Evolutionary conservation across 1,140 invertebrate genomes (phyloP).

Genomic region (Drosophila mauritiana): DNA sequence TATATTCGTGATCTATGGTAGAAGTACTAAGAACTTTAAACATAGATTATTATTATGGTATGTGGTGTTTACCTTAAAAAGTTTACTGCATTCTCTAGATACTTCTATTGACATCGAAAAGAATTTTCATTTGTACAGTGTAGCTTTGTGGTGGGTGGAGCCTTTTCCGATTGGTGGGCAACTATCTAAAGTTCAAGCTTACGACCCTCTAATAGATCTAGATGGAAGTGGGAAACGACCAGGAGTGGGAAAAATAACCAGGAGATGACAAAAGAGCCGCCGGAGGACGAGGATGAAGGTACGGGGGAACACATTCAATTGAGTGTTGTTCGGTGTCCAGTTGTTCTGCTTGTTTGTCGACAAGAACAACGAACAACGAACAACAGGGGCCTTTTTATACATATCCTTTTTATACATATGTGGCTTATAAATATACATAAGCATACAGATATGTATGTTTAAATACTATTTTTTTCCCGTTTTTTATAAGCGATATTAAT

Average conservation of each 20-base stretch:
- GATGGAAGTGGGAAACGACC: no score
- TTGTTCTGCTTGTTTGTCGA: background rate
- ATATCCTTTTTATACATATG: no score
- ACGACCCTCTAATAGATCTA: background rate
- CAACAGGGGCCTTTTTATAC: background rate
- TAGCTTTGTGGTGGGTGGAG: background rate
- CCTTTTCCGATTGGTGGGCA: background rate
- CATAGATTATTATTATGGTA: no score
- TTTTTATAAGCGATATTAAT: no score
- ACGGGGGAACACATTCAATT: conserved; percentile 11
- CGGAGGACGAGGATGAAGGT: background rate
- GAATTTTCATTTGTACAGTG: background rate
- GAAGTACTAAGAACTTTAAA: no score
- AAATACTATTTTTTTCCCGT: no score
- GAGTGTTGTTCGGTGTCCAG: conserved; percentile 1
- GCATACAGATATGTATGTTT: no score
- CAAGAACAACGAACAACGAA: conserved; percentile 1
- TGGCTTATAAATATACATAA: no score
- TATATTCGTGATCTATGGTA: no score
- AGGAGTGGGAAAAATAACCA: background rate
- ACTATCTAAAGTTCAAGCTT: conserved; percentile 6
- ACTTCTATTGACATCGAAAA: no score
- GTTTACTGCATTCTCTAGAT: no score
- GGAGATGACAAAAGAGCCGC: background rate
- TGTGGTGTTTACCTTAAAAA: no score